Evolutionary conservation across 2,113 vertebrate species (phyloP), one percentile per base, ranked within the genome.

Genomic region (Dipodomys spectabilis): DNA sequence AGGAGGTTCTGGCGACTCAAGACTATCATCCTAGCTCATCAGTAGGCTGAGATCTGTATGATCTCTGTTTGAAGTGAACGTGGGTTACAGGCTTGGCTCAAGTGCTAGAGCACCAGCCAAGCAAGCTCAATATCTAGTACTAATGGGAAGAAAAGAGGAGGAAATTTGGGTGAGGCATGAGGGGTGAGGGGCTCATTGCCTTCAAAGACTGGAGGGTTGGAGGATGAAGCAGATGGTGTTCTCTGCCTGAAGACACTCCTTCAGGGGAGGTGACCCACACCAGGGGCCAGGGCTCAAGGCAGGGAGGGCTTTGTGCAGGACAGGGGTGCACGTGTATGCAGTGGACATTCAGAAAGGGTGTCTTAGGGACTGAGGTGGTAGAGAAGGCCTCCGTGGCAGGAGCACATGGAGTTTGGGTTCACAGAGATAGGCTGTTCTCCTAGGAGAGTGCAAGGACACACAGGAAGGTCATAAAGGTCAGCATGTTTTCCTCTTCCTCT

Each of bases 271-370:
- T 16, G 13, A 27, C 32, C 18, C 11, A 35, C 35, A 25, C 5
- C 1, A 39, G 78, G 6, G 23, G 39, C 69, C 25, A 13, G 30
- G 45, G 62, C 30, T 12, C 6, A 22, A 32, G 53, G 15, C 28
- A 57, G 32, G 45, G 49, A 7, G 23, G 5, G 45, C 28, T 25
- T 8, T 0, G 0, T 30, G 23, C 6, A n/a, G 62, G 13, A 13
- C 3, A 75, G 79, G 65, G 60, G 84, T 64, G 53, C 11, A 0
- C 1, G 23, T 25, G 44, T 53, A 2, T 13, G 44, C 12, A 5
- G 0, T 22, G 69, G 71, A 67, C 12, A 18, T 23, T 39, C 28
- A 27, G 65, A 65, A 65, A 22, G 69, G 8, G 1, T 18, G 28
- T 35, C 67, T 28, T 11, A 19, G 22, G 28, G 45, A 28, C 28